Conservation (phyloP, 92 coral and sea anemone species). For the Muricea muricata region DNA sequence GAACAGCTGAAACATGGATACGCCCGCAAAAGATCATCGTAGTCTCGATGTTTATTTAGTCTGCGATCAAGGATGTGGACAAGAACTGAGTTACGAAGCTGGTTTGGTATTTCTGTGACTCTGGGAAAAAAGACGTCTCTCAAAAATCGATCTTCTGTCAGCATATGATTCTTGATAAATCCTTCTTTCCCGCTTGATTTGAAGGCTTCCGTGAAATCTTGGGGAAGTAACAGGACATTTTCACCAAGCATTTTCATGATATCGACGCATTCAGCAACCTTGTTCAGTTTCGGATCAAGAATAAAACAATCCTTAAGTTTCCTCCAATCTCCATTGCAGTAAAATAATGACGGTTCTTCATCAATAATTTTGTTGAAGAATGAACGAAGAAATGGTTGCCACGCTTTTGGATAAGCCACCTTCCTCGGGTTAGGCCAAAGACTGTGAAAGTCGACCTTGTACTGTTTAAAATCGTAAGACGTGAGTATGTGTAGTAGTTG, state of each 20-base stretch:
- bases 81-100: conserved; percentile 63
- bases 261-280: conserved; percentile 61
- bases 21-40: not conserved
- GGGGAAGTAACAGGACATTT: conserved; percentile 75
- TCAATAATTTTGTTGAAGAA: conserved; percentile 71
- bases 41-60: conserved; percentile 13
- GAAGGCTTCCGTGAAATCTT: conserved; percentile 73
- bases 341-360: conserved; percentile 53
- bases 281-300: conserved; percentile 72
- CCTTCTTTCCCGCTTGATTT: conserved; percentile 4
- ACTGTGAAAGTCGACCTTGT: conserved; percentile 52
- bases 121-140: conserved; percentile 72
- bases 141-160: conserved; percentile 81
- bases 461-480: conserved; percentile 42
- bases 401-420: conserved; percentile 61
- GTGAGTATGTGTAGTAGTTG: conserved; percentile 59
- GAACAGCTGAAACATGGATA: conserved; percentile 20
- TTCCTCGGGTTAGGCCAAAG: conserved; percentile 82
- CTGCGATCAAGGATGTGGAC: conserved; percentile 34
- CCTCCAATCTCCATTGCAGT: conserved; percentile 79
- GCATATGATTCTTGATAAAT: conserved; percentile 60
- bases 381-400: conserved; percentile 73
- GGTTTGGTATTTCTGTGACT: conserved; percentile 45
- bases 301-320: conserved; percentile 68
- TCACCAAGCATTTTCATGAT: conserved; percentile 56